A percentile compares a stretch with the other conserved stretches of the same genome.
phyloP scores from a whole-genome alignment of 2,797 vertebrate genomes.

The Enteromius anoplus region DNA sequence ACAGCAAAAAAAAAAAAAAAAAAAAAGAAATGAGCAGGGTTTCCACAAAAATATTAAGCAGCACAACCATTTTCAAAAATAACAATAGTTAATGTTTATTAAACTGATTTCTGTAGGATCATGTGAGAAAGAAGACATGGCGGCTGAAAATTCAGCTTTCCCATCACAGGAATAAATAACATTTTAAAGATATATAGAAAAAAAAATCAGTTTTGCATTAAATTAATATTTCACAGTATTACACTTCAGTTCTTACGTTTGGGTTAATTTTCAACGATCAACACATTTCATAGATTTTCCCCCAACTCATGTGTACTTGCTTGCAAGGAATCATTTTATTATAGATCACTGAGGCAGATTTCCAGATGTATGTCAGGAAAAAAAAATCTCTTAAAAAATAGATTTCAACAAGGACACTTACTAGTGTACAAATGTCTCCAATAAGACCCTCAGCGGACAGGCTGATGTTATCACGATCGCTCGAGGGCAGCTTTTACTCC shows the following conservation, averaged over 20 bases:
- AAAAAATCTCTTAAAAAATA: background rate
- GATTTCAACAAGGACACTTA: conserved; percentile 20
- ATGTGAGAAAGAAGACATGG: background rate
- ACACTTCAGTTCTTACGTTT: no score
- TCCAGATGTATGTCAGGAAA: background rate
- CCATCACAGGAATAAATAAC: background rate
- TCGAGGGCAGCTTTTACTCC: conserved; percentile 10
- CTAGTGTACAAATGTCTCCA: conserved; percentile 21
- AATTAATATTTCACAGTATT: background rate
- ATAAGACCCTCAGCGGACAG: conserved; percentile 4
- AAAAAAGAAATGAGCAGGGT: background rate
- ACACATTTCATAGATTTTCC: background rate
- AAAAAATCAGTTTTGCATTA: background rate
- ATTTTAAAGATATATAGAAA: background rate
- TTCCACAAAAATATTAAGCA: background rate
- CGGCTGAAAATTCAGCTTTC: background rate
- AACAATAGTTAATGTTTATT: background rate
- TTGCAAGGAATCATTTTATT: background rate
- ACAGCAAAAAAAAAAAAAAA: background rate
- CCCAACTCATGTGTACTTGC: background rate
- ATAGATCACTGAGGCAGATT: background rate
- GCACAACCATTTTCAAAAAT: background rate
- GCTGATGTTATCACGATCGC: conserved; percentile 5
- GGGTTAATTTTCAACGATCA: background rate
- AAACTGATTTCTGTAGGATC: background rate